These are phyloP conservation scores for Emmelina monodactyla DNA, from an alignment of 2,888 invertebrate species.

Conservation along the genomic window DNA sequence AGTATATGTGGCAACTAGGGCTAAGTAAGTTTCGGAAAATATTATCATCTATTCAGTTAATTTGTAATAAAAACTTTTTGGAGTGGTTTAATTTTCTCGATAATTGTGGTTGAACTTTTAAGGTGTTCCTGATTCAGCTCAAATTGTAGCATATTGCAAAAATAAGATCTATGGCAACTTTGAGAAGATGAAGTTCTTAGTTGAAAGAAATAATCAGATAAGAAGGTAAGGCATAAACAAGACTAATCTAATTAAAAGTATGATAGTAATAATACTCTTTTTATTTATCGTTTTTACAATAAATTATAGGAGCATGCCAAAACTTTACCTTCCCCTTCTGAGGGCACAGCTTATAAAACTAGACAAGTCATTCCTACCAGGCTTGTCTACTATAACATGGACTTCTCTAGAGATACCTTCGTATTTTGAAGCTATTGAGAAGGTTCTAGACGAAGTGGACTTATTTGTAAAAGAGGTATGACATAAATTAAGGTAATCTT, in stretches of 20 bases:
- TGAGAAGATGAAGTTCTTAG: slow-evolving; percentile 68
- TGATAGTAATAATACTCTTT: no score
- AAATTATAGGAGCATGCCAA: slow-evolving; percentile 63
- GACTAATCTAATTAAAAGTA: no score
- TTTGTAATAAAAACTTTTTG: no score
- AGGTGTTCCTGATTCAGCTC: slow-evolving; percentile 79
- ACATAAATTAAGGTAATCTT: no score
- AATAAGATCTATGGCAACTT: slow-evolving; percentile 71
- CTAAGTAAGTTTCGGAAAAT: slow-evolving; percentile 70
- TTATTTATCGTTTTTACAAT: slow-evolving; percentile 4
- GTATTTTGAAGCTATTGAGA: slow-evolving; percentile 66
- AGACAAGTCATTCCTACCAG: slow-evolving; percentile 77
- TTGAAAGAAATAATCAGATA: slow-evolving; percentile 69
- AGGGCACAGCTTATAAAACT: slow-evolving; percentile 72
- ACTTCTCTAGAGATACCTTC: slow-evolving; percentile 76
- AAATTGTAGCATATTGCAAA: slow-evolving; percentile 77
- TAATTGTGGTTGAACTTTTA: no score
- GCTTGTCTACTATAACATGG: slow-evolving; percentile 82
- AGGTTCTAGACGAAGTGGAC: slow-evolving; percentile 68
- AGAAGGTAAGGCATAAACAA: slow-evolving; percentile 29
- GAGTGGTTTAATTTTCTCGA: no score
- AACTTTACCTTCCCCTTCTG: slow-evolving; percentile 74
- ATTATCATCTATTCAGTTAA: no score
- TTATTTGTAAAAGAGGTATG: slow-evolving; percentile 70
- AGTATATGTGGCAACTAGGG: slow-evolving; percentile 80